Base-by-base conservation (phyloP, 2,113 vertebrate species). In the Pseudonaja textilis region DNA sequence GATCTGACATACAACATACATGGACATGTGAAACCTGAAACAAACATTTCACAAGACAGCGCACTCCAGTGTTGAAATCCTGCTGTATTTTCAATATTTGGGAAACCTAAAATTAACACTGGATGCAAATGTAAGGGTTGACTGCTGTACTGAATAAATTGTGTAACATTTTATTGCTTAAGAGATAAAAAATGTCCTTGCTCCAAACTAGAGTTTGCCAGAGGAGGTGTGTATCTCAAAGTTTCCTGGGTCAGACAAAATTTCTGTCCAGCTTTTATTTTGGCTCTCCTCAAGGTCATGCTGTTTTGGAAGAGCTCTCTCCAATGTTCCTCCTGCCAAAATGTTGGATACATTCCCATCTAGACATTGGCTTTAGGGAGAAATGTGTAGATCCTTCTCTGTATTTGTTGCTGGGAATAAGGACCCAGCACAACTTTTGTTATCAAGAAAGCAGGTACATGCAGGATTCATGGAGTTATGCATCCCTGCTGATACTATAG, bases 121-220 rank as follows among this genome's bases (percentile, higher is more conserved):
- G 56, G 52, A 92, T 93, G 47, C 87, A 89, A 91, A 92, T 93
- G 8, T 8, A 29, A 22, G n/a, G 85, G 88, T 85, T 88, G 25
- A 3, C 0, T 90, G 88, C 93, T 92, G 26, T 2, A 12, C 0
- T 1, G 26, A 89, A 90, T n/a, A 4, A 92, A 87, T 96, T 96
- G 94, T 94, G 96, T 93, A 97, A 97, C 0, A 2, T 91, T 50
- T 5, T 0, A 16, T 97, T 97, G 95, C 96, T 89, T 95, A 95
- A 96, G 1, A 39, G 34, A 6, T 74, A 81, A 91, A 2, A 39
- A 23, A 85, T 93, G 90, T 93, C 69, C 90, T 12, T 90, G 57
- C 0, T 74, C 42, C 47, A 90, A 89, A 55, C 5, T 69, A 39
- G 47, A 55, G 20, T 64, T 45, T 91, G 22, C 26, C 86, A 0